phyloP scores from a whole-genome alignment of 2,888 invertebrate genomes.

The Apocheima hispidaria region DNA sequence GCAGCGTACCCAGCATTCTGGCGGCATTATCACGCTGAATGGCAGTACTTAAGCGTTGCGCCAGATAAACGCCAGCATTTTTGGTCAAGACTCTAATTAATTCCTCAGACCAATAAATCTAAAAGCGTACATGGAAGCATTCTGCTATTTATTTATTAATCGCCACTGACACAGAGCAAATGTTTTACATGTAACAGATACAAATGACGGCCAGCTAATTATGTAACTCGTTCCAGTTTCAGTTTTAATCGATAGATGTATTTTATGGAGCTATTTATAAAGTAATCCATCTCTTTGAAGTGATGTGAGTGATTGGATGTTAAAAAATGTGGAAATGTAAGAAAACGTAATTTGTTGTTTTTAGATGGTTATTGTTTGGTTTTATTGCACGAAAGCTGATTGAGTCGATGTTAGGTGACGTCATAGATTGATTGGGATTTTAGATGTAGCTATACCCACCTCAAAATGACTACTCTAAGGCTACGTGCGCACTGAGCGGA shows the following conservation, averaged over 20 bases:
- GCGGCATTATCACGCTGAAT: too few relatives aligned
- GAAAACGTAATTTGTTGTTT: constrained; percentile 30
- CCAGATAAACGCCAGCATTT: too few relatives aligned
- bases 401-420: background rate
- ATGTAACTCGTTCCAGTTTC: constrained; percentile 61
- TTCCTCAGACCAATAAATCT: constrained; percentile 46
- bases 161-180: constrained; percentile 63
- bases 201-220: constrained; percentile 64
- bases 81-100: constrained; percentile 50
- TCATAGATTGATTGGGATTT: constrained; percentile 4
- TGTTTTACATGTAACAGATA: constrained; percentile 64
- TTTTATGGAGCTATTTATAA: constrained; percentile 46
- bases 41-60: too few relatives aligned
- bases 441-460: background rate
- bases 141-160: constrained; percentile 65
- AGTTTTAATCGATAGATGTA: constrained; percentile 56
- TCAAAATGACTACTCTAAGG: too few relatives aligned
- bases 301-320: constrained; percentile 35
- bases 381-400: constrained; percentile 11
- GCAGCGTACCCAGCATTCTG: too few relatives aligned
- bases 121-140: constrained; percentile 48
- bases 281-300: constrained; percentile 38
- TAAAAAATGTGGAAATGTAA: constrained; percentile 29
- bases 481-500: too few relatives aligned
- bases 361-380: constrained; percentile 20